Percentiles rank a stretch among this genome's conserved stretches.
phyloP scores from a whole-genome alignment of 2,113 vertebrate genomes.

The Ammodytes dubius region DNA sequence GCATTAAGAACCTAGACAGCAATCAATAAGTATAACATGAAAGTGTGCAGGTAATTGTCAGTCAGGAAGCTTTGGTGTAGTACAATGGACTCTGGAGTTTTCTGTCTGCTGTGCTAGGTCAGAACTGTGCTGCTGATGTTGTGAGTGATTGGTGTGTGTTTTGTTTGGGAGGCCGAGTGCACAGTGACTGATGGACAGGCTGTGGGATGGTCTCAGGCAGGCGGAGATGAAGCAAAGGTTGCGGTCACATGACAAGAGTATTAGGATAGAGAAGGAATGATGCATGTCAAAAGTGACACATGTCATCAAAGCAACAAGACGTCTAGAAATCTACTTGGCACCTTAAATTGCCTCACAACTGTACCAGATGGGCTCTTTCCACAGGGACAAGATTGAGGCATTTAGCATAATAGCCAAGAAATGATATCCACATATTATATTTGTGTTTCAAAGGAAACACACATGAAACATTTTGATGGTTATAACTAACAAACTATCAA shows the following conservation, averaged over 20 bases:
- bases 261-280: background rate
- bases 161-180: constrained; percentile 29
- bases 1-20: too few relatives aligned
- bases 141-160: constrained; percentile 48
- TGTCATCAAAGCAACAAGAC: constrained; percentile 7
- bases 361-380: too few relatives aligned
- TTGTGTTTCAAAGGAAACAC: background rate
- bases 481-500: background rate
- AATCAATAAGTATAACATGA: too few relatives aligned
- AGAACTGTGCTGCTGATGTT: constrained; percentile 27
- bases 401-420: too few relatives aligned
- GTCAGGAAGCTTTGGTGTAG: background rate
- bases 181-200: constrained; percentile 64
- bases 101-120: constrained; percentile 6
- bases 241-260: constrained; percentile 4
- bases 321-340: background rate
- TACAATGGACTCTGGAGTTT: background rate
- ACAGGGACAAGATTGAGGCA: too few relatives aligned
- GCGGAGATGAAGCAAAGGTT: constrained; percentile 35
- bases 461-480: too few relatives aligned
- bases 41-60: background rate
- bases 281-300: constrained; percentile 31
- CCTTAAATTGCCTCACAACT: too few relatives aligned
- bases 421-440: background rate
- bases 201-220: constrained; percentile 54